Evolutionary conservation across 2,113 vertebrate species (phyloP), one percentile per base, ranked within the genome.

Genomic region (Nipponia nippon): DNA sequence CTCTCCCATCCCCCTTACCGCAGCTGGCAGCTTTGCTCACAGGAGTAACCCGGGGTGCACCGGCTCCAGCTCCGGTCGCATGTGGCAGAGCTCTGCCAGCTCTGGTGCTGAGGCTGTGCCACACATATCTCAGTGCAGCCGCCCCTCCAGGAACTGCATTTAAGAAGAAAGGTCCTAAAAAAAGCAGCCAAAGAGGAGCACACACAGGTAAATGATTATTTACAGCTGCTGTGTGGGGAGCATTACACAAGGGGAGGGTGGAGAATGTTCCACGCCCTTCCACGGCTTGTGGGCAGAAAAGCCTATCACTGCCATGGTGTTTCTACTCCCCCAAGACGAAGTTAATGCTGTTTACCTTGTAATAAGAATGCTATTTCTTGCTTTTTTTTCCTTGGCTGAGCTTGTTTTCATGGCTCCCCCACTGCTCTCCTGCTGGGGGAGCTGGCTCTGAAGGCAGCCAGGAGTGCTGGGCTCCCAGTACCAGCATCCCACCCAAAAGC

Each of bases 321-420:
- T 97, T 81, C 87, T 71, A 67, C 95, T 95, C 96, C 95, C 97
- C 93, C 93, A 96, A 77, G 89, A 89, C 0, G 4, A 81, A 94
- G 86, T 91, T 95, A 95, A 93, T 87, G 15, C 89, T 97, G 95
- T 97, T 96, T 96, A 92, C 95, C 87, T 95, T 95, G 95, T 96
- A 87, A 95, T 91, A 66, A 85, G 89, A 96, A 95, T 91, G 95
- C 94, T 95, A 85, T 94, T 96, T 95, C 89, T 96, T 92, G 91
- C 49, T 17, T 78, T 89, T 73, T 84, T 81, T 23, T 11, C 42
- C 70, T 87, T 87, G 73, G 77, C 89, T 82, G 83, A 92, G 73
- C 36, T 95, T 95, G 77, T 95, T 95, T 93, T 85, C 66, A 66
- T 3, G 34, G 65, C 70, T 86, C 85, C 67, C 66, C 26, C 62